A percentile compares a stretch with the other conserved stretches of the same genome.
These are phyloP conservation scores for Aspidapion aeneum DNA, from an alignment of 2,888 invertebrate genomes.

Conservation along the genomic window DNA sequence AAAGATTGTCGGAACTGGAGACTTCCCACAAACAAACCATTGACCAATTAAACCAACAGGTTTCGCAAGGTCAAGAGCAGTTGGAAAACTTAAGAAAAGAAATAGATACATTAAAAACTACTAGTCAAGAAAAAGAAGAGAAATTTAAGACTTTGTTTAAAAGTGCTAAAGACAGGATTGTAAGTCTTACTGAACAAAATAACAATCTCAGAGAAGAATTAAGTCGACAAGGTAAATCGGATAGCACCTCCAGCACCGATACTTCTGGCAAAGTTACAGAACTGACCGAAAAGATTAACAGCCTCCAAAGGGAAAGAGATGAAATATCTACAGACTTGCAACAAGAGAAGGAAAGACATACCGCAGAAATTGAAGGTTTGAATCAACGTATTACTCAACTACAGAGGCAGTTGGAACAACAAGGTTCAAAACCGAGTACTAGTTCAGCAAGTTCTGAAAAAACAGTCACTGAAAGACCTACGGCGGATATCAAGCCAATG, in stretches of 20 bases:
- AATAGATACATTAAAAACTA: slow-evolving; percentile 46
- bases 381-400: slow-evolving; percentile 56
- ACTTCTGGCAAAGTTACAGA: slow-evolving; percentile 33
- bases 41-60: slow-evolving; percentile 49
- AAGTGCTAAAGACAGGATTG: slow-evolving; percentile 71
- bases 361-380: slow-evolving; percentile 63
- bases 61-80: slow-evolving; percentile 48
- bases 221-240: slow-evolving; percentile 17
- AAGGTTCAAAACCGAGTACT: slow-evolving; percentile 64
- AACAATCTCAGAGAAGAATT: slow-evolving; percentile 57
- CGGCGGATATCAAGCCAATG: slow-evolving; percentile 94
- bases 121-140: slow-evolving; percentile 48
- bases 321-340: slow-evolving; percentile 53
- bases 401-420: slow-evolving; percentile 54
- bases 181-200: slow-evolving; percentile 67
- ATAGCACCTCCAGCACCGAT: background rate
- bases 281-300: slow-evolving; percentile 60
- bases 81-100: slow-evolving; percentile 55
- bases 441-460: slow-evolving; percentile 62
- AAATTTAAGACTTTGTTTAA: slow-evolving; percentile 57
- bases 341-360: slow-evolving; percentile 70
- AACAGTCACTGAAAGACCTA: slow-evolving; percentile 60
- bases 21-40: slow-evolving; percentile 48
- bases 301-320: slow-evolving; percentile 63
- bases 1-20: slow-evolving; percentile 46